phyloP scores from a whole-genome alignment of 2,797 vertebrate species.

The Pogoniulus pusillus region DNA sequence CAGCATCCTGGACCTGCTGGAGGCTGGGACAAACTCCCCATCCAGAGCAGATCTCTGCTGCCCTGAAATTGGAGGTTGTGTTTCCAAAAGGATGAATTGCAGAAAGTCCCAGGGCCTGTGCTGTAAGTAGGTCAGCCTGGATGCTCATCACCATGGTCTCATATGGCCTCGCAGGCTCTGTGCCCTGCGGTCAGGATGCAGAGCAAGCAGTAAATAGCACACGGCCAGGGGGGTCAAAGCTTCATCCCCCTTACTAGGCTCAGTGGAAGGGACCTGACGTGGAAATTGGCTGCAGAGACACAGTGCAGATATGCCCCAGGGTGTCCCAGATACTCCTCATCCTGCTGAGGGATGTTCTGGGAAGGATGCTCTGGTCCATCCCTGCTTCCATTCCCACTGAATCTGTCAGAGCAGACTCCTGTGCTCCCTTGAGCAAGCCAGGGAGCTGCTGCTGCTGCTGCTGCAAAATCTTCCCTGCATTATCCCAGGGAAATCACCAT shows the following conservation, averaged over 20 bases:
- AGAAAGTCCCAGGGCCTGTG: slow-evolving; percentile 31
- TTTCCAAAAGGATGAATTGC: slow-evolving; percentile 37
- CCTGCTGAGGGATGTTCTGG: rapidly evolving
- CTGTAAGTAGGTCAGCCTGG: slow-evolving; percentile 60
- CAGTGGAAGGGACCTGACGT: rapidly evolving
- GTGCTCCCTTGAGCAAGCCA: neutral
- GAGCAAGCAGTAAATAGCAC: slow-evolving; percentile 16
- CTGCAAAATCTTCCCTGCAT: neutral
- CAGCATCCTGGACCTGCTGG: rapidly evolving
- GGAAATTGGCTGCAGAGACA: neutral
- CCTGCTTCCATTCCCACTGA: rapidly evolving
- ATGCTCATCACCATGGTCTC: slow-evolving; percentile 29
- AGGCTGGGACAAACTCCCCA: neutral
- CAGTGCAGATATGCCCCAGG: rapidly evolving
- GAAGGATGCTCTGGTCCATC: neutral
- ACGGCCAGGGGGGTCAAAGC: neutral
- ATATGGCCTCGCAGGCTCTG: neutral
- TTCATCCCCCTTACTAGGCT: neutral
- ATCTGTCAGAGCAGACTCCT: rapidly evolving
- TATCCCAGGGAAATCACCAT: neutral
- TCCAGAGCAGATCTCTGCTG: neutral
- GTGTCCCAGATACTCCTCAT: neutral
- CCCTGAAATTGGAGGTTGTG: neutral
- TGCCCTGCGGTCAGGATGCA: slow-evolving; percentile 20
- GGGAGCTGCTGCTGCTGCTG: neutral